Evolutionary conservation across 1,140 invertebrate genomes (phyloP), one percentile per base, ranked within the genome.

Genomic region (Hestina assimilis): DNA sequence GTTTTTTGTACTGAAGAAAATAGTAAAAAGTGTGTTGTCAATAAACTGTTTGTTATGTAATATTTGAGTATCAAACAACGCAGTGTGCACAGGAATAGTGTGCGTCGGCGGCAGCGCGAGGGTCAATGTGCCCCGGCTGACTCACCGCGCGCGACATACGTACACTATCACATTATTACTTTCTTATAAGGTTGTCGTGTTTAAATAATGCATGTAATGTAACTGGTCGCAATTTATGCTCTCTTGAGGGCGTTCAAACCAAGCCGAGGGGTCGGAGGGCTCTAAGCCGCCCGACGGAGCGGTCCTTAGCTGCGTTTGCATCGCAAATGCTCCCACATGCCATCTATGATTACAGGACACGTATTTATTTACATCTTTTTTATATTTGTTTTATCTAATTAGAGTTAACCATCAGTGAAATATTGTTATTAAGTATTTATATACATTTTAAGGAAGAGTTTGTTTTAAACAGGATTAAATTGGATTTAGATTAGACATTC

Each of bases 181-280:
- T 87, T 87, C 84, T 74, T 85, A 85, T 81, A 83, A 79, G 80
- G 78, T 77, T 83, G 79, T 75, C 69, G 75, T 69, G 71, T 73
- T 84, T 83, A 79, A 83, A 83, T 83, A 87, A 85, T 83, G 79
- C 79, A 83, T 78, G 82, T 83, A 81, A 83, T 79, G 75, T 76
- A 83, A 79, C 79, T 79, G 73, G 71, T 68, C 66, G 75, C 79
- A 79, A 79, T 83, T 82, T 81, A 78, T 80, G 76, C 67, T 67
- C 66, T 66, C 64, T 63, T 59, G 63, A 59, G 48, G 59, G 60
- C 63, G 60, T 61, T 61, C 56, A 45, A 59, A 47, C 53, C 43
- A 14, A 50, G 45, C 48, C 51, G 58, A 57, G 51, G 59, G 56
- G 55, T 57, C 66, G 42, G 14, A 38, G 52, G 33, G 33, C 29